Percentiles rank a stretch among this genome's conserved stretches.
These are phyloP conservation scores for Drosophila pectinifera DNA, from an alignment of 1,140 invertebrate genomes.

Conservation along the genomic window DNA sequence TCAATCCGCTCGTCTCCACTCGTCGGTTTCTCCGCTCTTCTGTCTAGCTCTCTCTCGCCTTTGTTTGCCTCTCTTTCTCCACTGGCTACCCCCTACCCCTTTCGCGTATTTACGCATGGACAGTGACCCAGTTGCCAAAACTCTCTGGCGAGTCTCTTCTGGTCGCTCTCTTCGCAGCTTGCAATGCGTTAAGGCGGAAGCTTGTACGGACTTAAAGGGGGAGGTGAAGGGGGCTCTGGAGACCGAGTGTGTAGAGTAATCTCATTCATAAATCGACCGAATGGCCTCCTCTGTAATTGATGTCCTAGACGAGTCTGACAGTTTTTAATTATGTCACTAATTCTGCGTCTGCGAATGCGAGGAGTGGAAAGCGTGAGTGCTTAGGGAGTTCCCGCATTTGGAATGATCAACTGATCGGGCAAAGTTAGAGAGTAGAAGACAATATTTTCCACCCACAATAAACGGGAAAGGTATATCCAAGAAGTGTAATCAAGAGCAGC, in stretches of 20 bases:
- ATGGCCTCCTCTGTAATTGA: slow-evolving; percentile 52
- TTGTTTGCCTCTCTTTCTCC: slow-evolving; percentile 16
- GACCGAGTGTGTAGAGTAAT: slow-evolving; percentile 22
- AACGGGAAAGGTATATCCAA: not conserved
- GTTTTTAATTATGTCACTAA: slow-evolving; percentile 72
- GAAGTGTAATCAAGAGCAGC: slow-evolving; percentile 16
- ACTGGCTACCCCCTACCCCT: slow-evolving; percentile 14
- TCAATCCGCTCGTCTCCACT: slow-evolving; percentile 71
- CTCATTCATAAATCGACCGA: slow-evolving; percentile 62
- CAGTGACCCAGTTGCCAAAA: slow-evolving; percentile 61
- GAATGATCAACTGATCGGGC: not conserved
- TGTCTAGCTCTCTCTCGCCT: slow-evolving; percentile 27
- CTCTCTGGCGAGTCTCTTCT: not conserved
- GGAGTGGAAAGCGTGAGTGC: not conserved
- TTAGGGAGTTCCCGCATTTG: not conserved
- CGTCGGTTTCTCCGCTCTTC: slow-evolving; percentile 36
- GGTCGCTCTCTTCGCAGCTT: slow-evolving; percentile 6
- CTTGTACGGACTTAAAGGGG: not conserved
- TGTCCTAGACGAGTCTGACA: slow-evolving; percentile 65
- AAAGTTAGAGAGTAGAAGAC: no score
- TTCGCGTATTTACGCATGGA: slow-evolving; percentile 56
- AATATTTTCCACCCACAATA: not conserved
- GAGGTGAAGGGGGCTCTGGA: slow-evolving; percentile 10
- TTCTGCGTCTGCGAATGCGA: slow-evolving; percentile 18
- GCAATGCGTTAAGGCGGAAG: slow-evolving; percentile 52